These are phyloP conservation scores for Lutjanus argentimaculatus DNA, from an alignment of 2,797 vertebrate species.

Conservation along the genomic window DNA sequence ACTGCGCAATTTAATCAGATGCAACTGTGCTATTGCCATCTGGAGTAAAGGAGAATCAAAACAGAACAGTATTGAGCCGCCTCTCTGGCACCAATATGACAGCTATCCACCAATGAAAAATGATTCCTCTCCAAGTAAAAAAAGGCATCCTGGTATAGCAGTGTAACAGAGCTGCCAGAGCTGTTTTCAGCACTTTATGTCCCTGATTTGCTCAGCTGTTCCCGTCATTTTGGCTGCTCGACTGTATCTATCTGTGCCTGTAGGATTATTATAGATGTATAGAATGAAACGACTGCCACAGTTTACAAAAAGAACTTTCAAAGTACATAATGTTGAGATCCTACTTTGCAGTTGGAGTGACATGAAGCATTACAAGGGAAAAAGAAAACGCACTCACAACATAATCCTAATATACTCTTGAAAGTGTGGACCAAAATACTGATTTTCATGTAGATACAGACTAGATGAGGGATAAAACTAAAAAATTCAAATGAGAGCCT, in stretches of 20 bases:
- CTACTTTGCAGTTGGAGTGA: slow-evolving; percentile 24
- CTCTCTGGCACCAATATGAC: slow-evolving; percentile 61
- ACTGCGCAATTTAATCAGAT: slow-evolving; percentile 66
- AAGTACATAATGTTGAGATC: slow-evolving; percentile 35
- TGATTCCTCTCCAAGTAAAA: slow-evolving; percentile 43
- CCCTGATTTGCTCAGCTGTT: slow-evolving; percentile 59
- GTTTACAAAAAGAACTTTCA: slow-evolving; percentile 38
- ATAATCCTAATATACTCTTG: background rate
- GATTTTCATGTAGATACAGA: slow-evolving; percentile 4
- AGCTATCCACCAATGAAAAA: slow-evolving; percentile 68
- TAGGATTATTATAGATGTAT: slow-evolving; percentile 24
- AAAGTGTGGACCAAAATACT: background rate
- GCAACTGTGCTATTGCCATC: slow-evolving; percentile 62
- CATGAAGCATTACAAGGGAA: slow-evolving; percentile 15
- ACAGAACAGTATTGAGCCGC: slow-evolving; percentile 48
- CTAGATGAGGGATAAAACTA: slow-evolving; percentile 5
- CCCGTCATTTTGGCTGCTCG: slow-evolving; percentile 42
- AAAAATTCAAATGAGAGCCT: slow-evolving; percentile 39
- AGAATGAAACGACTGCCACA: slow-evolving; percentile 18
- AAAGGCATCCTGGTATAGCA: slow-evolving; percentile 40
- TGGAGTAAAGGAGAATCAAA: slow-evolving; percentile 62
- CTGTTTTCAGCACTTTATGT: slow-evolving; percentile 51
- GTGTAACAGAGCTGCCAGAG: slow-evolving; percentile 42
- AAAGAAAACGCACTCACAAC: background rate
- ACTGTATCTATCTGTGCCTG: slow-evolving; percentile 30